Evolutionary conservation across 1,140 invertebrate genomes (phyloP), one percentile per base, ranked within the genome.

Genomic region (Stegodyphus mimosarum): DNA sequence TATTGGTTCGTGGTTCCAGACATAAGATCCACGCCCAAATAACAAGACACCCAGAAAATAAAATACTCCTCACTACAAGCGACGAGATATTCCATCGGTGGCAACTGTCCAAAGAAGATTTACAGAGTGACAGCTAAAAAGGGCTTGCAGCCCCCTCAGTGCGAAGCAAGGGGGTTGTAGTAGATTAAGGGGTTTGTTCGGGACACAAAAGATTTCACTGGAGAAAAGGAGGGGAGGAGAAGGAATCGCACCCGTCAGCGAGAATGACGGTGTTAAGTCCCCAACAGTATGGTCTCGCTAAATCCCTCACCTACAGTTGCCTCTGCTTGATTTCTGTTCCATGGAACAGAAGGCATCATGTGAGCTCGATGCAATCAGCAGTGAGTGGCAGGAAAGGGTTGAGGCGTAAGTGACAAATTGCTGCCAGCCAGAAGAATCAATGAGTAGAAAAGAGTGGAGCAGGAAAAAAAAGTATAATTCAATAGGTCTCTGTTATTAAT

Each of bases 31-130:
- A 71, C 49, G 69, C 49, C 33, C 33, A 33, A 33, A 33, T 33
- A 33, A 60, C 52, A 72, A 50, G 71, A 15, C 15, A 13, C 9
- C 71, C 49, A 74, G 52, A 50, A 6, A 53, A 11, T 18, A 7
- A 17, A 17, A 15, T 15, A 10, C 48, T 13, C 33, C 50, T 15
- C 70, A 13, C 70, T 49, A 71, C 13, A 71, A 71, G 50, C 52
- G 52, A 51, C 72, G 33, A 51, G 52, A 55, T 50, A 60, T 17
- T 6, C 72, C 33, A 18, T 51, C 52, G 72, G 18, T 74, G 72
- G 72, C 52, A 74, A 53, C 72, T 74, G 72, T 74, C 72, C 52
- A 74, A 74, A 74, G 50, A 74, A 74, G 72, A 74, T 74, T 74
- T 74, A 74, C 50, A 51, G 72, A 74, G 53, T 74, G 72, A 74